Base-by-base conservation (phyloP, 2,113 vertebrate species). In the Alosa alosa region DNA sequence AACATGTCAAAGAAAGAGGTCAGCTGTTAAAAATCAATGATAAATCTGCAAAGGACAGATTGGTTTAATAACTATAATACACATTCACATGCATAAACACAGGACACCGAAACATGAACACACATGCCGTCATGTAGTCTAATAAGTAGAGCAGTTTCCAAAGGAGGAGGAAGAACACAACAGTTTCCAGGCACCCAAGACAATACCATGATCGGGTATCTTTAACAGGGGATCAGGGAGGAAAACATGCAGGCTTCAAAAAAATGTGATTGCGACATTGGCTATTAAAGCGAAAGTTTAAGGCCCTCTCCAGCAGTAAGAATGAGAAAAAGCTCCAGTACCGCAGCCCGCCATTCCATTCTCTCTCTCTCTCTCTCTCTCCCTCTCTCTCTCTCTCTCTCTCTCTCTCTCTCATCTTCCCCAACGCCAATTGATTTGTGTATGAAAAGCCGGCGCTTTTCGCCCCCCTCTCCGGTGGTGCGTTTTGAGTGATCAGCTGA, bases 401-500 rank as follows among this genome's bases (percentile, higher is more conserved):
- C 84, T 83, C 84, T 22, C 85, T 86, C 84, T 87, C 55, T 68
- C 87, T 96, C 96, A 94, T 95, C 96, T 90, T 81, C 90, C 91
- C 91, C 93, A 96, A 96, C 96, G 96, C 96, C 97, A 97, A 96
- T 96, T 97, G 96, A 97, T 97, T 98, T 97, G 97, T 98, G 95
- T 97, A 97, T 98, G 97, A 99, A 99, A 98, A 99, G 97, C 97
- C 96, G 97, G 97, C 96, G 94, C 94, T 90, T 93, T 89, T 98
- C 97, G 96, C 96, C 97, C 95, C 94, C 94, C 94, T 90, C 93
- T 93, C 90, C 91, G 96, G 96, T 96, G 97, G 96, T 96, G 96
- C 96, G 94, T 94, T 94, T 95, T 96, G 96, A 97, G 96, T 97
- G 98, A 99, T 99, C 98, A 99, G 97, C 98, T 99, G 98, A 99